Evolutionary conservation across 2,888 invertebrate species (phyloP).

Genomic region (Coleophora deauratella): DNA sequence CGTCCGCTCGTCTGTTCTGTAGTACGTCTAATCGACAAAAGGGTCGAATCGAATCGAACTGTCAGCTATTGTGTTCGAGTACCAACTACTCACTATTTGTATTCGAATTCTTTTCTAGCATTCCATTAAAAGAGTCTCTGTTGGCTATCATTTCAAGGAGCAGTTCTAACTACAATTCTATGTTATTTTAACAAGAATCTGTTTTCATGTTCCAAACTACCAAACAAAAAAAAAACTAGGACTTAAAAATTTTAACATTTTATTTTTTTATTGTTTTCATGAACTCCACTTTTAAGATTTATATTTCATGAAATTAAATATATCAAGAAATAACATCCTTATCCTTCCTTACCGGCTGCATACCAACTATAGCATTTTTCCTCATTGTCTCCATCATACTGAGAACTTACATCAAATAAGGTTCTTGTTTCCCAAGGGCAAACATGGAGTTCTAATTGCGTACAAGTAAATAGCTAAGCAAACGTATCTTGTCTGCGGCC

Average conservation of each 20-base stretch:
- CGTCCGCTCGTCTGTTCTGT: slow-evolving; percentile 7
- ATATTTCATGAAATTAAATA: too few relatives aligned
- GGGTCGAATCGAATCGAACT: slow-evolving; percentile 49
- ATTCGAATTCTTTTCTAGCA: slow-evolving; percentile 43
- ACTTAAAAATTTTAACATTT: too few relatives aligned
- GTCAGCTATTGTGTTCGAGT: slow-evolving; percentile 40
- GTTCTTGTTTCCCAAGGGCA: slow-evolving; percentile 25
- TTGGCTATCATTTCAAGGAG: slow-evolving; percentile 9
- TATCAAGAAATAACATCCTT: too few relatives aligned
- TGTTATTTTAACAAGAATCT: too few relatives aligned
- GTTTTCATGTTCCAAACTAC: too few relatives aligned
- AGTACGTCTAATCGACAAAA: slow-evolving; percentile 38
- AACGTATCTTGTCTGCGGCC: slow-evolving; percentile 44
- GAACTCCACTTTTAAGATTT: too few relatives aligned
- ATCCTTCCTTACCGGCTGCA: too few relatives aligned
- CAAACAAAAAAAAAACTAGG: too few relatives aligned
- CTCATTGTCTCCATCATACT: neutral
- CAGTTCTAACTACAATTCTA: too few relatives aligned
- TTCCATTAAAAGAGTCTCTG: slow-evolving; percentile 22
- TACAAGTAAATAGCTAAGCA: slow-evolving; percentile 39
- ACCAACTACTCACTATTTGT: slow-evolving; percentile 46
- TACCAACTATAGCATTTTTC: neutral
- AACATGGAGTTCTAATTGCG: slow-evolving; percentile 43
- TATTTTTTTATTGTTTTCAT: too few relatives aligned
- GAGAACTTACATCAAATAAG: slow-evolving; percentile 4